A percentile compares a stretch with the other conserved stretches of the same genome.
Conservation (phyloP, 1,140 invertebrate genomes). For the Trachelipus rathkii region DNA sequence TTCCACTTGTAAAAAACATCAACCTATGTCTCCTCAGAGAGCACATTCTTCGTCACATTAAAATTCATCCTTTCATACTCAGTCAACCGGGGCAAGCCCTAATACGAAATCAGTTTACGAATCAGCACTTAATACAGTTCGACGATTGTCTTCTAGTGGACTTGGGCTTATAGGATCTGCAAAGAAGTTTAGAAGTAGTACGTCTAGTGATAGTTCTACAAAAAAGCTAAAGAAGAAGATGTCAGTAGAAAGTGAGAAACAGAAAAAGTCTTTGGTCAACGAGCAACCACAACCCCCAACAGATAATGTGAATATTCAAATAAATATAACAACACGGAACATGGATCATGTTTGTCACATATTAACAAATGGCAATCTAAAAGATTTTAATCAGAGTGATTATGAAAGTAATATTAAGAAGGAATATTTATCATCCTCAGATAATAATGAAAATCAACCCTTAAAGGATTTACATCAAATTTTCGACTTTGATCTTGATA, state of each 20-base stretch:
- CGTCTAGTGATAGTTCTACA: background rate
- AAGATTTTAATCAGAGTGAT: too few relatives aligned
- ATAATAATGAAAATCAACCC: background rate
- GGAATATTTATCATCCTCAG: too few relatives aligned
- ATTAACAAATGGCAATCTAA: too few relatives aligned
- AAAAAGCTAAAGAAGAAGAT: background rate
- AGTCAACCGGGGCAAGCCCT: background rate
- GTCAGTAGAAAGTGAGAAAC: background rate
- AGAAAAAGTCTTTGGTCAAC: too few relatives aligned
- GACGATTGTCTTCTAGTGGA: background rate
- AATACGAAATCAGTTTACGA: background rate
- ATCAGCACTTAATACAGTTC: background rate
- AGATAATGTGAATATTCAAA: too few relatives aligned
- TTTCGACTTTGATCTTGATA: background rate
- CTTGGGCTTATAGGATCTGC: background rate
- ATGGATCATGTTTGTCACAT: too few relatives aligned
- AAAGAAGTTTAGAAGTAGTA: background rate
- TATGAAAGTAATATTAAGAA: too few relatives aligned
- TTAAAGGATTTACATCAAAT: background rate
- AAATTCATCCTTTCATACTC: background rate
- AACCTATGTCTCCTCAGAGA: slow-evolving; percentile 7
- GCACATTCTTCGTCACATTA: slow-evolving; percentile 29
- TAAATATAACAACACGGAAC: too few relatives aligned
- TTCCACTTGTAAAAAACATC: slow-evolving; percentile 26
- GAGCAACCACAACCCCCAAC: too few relatives aligned